Conservation (phyloP, 1,140 invertebrate species). For the Phocides pigmalion region DNA sequence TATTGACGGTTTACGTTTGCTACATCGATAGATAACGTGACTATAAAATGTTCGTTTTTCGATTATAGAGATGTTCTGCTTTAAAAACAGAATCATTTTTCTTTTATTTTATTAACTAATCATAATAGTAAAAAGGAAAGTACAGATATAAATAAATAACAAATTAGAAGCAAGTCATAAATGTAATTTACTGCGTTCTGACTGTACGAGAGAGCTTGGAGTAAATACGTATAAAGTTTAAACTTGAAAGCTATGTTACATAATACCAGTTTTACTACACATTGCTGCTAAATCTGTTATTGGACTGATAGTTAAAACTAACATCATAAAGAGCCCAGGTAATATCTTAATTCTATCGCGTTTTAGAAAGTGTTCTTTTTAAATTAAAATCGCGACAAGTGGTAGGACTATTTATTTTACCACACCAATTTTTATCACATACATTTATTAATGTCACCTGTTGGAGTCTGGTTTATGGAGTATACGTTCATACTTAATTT, state of each 20-base stretch:
- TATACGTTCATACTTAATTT: too few relatives aligned
- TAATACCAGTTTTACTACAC: not conserved
- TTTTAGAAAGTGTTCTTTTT: too few relatives aligned
- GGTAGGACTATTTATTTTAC: too few relatives aligned
- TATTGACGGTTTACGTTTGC: constrained; percentile 76
- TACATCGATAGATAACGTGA: constrained; percentile 74
- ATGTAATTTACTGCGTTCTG: constrained; percentile 11
- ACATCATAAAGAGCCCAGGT: too few relatives aligned
- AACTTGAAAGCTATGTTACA: constrained; percentile 17
- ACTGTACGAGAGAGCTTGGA: constrained; percentile 11
- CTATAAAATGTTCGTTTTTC: constrained; percentile 41
- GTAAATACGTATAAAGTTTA: constrained; percentile 10
- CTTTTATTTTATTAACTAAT: not conserved
- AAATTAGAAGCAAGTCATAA: constrained; percentile 3
- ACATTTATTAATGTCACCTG: too few relatives aligned
- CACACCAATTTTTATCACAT: too few relatives aligned
- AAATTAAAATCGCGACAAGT: too few relatives aligned
- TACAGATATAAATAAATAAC: constrained; percentile 5
- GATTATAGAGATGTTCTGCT: constrained; percentile 8
- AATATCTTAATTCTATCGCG: too few relatives aligned
- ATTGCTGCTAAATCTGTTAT: not conserved
- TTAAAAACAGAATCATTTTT: not conserved
- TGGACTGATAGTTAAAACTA: not conserved
- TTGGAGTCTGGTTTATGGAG: too few relatives aligned
- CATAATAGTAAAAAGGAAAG: constrained; percentile 3